These are phyloP conservation scores for Ganaspis sp. DNA, from an alignment of 1,140 invertebrate species.

Conservation along the genomic window DNA sequence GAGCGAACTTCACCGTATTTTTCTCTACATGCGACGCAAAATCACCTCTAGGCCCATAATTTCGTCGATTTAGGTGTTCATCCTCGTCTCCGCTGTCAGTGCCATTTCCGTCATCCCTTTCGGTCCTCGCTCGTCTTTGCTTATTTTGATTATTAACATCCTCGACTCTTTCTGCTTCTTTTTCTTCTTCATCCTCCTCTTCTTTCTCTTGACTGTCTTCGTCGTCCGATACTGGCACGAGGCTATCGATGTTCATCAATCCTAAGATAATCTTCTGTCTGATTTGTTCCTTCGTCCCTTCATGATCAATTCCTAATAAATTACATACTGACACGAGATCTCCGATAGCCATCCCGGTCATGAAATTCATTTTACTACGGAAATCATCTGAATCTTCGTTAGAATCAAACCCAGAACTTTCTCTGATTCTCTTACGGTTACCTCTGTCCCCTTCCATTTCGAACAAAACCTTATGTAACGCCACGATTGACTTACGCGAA, in stretches of 20 bases:
- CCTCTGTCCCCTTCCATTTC: no score
- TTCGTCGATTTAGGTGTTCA: no score
- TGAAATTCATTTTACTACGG: no score
- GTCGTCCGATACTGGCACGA: neutral
- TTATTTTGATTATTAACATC: neutral
- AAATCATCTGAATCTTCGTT: no score
- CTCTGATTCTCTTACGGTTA: no score
- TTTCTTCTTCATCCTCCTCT: neutral
- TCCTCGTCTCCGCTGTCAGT: no score
- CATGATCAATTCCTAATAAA: no score
- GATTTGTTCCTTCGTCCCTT: neutral
- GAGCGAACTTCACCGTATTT: conserved; percentile 17
- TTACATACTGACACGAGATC: neutral
- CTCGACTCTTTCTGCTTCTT: neutral
- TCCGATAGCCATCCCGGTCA: no score
- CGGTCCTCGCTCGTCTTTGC: neutral
- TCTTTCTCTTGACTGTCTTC: neutral
- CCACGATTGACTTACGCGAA: no score
- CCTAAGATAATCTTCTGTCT: neutral
- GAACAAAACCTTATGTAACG: no score
- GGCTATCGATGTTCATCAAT: neutral
- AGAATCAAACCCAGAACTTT: no score
- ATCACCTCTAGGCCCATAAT: no score
- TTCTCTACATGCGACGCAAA: neutral
- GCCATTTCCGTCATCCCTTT: neutral